Percentiles rank a stretch among this genome's conserved stretches.
Evolutionary conservation across 2,797 vertebrate species (phyloP).

Genomic region (Ceryle rudis): DNA sequence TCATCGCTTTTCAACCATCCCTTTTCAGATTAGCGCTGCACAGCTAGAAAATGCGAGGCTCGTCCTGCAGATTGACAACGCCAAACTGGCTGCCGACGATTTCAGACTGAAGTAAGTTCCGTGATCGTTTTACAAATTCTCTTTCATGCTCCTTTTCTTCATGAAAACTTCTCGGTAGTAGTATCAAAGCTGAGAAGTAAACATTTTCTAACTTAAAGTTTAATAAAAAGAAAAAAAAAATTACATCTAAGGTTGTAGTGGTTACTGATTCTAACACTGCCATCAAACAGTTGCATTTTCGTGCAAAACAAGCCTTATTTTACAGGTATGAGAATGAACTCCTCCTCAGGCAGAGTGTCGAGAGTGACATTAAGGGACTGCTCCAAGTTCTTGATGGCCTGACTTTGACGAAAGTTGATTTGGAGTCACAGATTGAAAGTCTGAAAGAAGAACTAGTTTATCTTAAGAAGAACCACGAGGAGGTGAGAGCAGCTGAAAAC

Average conservation of each 20-base stretch:
- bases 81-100: constrained; percentile 86
- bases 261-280: neutral
- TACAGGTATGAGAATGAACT: constrained; percentile 76
- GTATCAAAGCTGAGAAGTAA: neutral
- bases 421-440: constrained; percentile 75
- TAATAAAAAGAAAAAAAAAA: neutral
- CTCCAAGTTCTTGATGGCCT: constrained; percentile 63
- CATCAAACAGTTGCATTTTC: neutral
- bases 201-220: neutral
- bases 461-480: constrained; percentile 75
- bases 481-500: constrained; percentile 67
- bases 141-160: neutral
- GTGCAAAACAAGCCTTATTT: neutral
- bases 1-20: neutral
- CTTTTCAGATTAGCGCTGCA: constrained; percentile 80
- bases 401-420: constrained; percentile 56
- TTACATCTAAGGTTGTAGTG: neutral
- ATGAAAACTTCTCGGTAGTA: neutral
- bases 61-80: constrained; percentile 86
- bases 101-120: constrained; percentile 87
- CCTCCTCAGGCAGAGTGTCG: constrained; percentile 32
- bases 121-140: neutral
- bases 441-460: constrained; percentile 71
- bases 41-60: constrained; percentile 80
- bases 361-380: constrained; percentile 53